A percentile compares a stretch with the other conserved stretches of the same genome.
Evolutionary conservation across 2,888 invertebrate species (phyloP).

Genomic region (Polydrusus tereticollis): DNA sequence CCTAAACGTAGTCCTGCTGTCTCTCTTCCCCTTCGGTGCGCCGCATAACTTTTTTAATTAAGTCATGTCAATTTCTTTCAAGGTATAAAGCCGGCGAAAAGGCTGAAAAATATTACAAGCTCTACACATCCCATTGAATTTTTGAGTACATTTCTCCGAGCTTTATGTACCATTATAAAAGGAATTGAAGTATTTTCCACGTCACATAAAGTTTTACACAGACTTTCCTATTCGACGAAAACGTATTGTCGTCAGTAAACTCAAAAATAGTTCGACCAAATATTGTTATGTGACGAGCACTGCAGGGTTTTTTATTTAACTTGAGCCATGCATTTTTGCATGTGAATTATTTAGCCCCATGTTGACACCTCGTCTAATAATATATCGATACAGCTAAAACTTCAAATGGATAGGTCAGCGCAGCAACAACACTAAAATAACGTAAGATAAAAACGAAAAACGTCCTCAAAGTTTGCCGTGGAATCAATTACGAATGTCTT

Average conservation of each 20-base stretch:
- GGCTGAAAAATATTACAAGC: conserved; percentile 15
- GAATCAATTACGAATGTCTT: no score
- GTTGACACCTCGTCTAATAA: no score
- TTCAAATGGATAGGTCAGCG: no score
- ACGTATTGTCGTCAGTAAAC: background rate
- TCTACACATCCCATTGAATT: conserved; percentile 23
- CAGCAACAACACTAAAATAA: no score
- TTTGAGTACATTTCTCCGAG: conserved; percentile 21
- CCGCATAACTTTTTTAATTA: conserved; percentile 9
- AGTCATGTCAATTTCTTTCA: conserved; percentile 25
- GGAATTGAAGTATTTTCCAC: conserved; percentile 5
- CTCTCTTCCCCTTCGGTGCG: background rate
- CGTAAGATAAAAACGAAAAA: no score
- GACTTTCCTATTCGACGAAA: background rate
- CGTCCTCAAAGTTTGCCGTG: no score
- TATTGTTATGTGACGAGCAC: no score
- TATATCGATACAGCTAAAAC: no score
- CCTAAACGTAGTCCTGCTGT: background rate
- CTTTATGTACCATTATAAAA: conserved; percentile 26
- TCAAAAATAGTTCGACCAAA: background rate
- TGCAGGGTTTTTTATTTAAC: no score
- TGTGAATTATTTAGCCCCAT: no score
- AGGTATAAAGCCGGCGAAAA: background rate
- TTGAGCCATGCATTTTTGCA: no score
- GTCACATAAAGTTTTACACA: background rate